A percentile compares a stretch with the other conserved stretches of the same genome.
Evolutionary conservation across 1,140 invertebrate genomes (phyloP).

Genomic region (Drosophila ficusphila): DNA sequence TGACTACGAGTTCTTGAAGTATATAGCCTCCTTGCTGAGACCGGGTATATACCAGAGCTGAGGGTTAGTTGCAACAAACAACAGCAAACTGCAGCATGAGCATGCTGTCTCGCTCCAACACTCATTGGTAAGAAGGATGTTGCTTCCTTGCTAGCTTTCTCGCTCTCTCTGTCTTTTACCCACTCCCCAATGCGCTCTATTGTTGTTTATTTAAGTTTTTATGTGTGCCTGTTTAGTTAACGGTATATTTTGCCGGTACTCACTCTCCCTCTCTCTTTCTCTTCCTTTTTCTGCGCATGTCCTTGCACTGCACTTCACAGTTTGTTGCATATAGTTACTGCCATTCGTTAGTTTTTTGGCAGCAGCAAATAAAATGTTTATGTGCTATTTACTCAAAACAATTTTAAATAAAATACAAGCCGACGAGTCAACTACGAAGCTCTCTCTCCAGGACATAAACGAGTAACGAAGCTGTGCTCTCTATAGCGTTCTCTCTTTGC

Average conservation of each 20-base stretch:
- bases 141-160: slow-evolving; percentile 1
- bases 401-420: slow-evolving; percentile 82
- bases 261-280: slow-evolving; percentile 27
- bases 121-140: slow-evolving; percentile 13
- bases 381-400: slow-evolving; percentile 82
- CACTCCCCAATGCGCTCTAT: slow-evolving; percentile 49
- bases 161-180: neutral
- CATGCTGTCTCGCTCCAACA: slow-evolving; percentile 28
- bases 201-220: slow-evolving; percentile 83
- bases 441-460: slow-evolving; percentile 1
- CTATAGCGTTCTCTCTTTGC: slow-evolving; percentile 9
- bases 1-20: slow-evolving; percentile 16
- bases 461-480: slow-evolving; percentile 26
- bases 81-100: slow-evolving; percentile 73
- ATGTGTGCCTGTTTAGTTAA: slow-evolving; percentile 82
- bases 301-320: slow-evolving; percentile 57
- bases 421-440: slow-evolving; percentile 4
- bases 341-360: slow-evolving; percentile 68
- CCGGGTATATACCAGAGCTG: slow-evolving; percentile 36
- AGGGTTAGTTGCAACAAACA: slow-evolving; percentile 81
- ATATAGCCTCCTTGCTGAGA: slow-evolving; percentile 9
- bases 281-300: slow-evolving; percentile 56
- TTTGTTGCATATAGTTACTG: slow-evolving; percentile 54
- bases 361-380: slow-evolving; percentile 83
- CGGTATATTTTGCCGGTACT: slow-evolving; percentile 70